phyloP scores from a whole-genome alignment of 53 echinoderm and acorn worm species.

The Patiria pectinifera region DNA sequence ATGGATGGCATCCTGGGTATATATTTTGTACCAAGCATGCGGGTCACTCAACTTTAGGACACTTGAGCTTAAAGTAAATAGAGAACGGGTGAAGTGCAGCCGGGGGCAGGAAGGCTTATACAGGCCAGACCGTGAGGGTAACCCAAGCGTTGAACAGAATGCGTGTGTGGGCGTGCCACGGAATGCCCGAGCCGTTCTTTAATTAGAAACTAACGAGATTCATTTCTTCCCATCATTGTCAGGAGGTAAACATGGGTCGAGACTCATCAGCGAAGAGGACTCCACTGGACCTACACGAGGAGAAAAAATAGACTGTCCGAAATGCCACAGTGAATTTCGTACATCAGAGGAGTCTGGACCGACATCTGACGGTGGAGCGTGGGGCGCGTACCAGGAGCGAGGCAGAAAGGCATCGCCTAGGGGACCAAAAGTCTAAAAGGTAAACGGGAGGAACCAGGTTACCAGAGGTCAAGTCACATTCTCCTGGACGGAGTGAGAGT shows the following conservation, averaged over 20 bases:
- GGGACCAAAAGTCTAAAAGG: neutral
- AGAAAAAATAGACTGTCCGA: neutral
- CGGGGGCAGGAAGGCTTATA: slow-evolving; percentile 2
- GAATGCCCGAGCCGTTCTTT: neutral
- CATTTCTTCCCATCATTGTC: neutral
- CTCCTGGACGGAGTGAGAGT: too few relatives aligned
- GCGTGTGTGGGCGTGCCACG: too few relatives aligned
- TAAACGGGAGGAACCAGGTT: neutral
- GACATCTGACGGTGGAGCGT: slow-evolving; percentile 14
- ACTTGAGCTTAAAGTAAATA: slow-evolving; percentile 31
- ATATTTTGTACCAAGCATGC: slow-evolving; percentile 11
- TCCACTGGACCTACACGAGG: too few relatives aligned
- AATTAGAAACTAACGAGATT: neutral
- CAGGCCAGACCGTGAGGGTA: neutral
- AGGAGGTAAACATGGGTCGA: too few relatives aligned
- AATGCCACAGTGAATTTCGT: neutral
- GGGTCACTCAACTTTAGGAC: slow-evolving; percentile 3
- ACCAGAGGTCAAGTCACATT: neutral
- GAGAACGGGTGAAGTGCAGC: slow-evolving; percentile 36
- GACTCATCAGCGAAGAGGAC: too few relatives aligned
- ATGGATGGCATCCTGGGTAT: slow-evolving; percentile 59
- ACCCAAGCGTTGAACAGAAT: neutral
- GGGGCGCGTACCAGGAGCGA: too few relatives aligned
- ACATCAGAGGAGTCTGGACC: slow-evolving; percentile 11
- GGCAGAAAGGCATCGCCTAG: neutral